Evolutionary conservation across 2,888 invertebrate species (phyloP), one percentile per base, ranked within the genome.

Genomic region (Cheilosia pagana): DNA sequence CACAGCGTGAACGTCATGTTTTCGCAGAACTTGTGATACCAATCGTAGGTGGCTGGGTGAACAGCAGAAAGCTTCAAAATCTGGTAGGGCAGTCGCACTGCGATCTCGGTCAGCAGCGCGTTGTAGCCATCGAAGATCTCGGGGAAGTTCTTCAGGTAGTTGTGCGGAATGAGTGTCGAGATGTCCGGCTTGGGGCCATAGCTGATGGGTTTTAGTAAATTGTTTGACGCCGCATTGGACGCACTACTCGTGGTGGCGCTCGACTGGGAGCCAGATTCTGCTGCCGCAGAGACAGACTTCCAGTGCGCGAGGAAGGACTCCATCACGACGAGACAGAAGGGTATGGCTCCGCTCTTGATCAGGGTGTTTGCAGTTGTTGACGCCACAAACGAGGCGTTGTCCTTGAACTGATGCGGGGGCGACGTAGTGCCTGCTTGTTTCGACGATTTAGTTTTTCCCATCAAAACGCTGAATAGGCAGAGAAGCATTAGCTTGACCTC

Each of bases 111-210:
- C 25, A 99, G 93, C n/a, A 99, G 93, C 87, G 97, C 97, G 10
- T 97, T 97, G 91, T 98, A 98, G 83, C 97, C 96, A 90, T 98
- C 97, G 90, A 99, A 98, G 39, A 99, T 96, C 90, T 99, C 98
- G 62, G 95, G 94, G 0, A 96, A 96, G 91, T 98, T 97, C 92
- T 98, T 98, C 43, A 98, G 96, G 89, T 98, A 98, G 90, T 97
- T 98, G 87, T 96, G 95, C 67, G 96, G 94, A 93, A 99, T 99
- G 92, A 99, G 97, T 10, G 98, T 98, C 6, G 97, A 96, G 96
- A 98, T 98, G 90, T 99, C 98, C 0, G 98, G 98, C 55, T 97
- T 94, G 0, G 97, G 95, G 41, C 95, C 94, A 1, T 95, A 94
- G 14, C 96, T 94, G 88, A 96, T 96, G 48, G 97, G 96, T 90